These are phyloP conservation scores for Odontocerum albicorne DNA, from an alignment of 2,888 invertebrate species.

Conservation along the genomic window DNA sequence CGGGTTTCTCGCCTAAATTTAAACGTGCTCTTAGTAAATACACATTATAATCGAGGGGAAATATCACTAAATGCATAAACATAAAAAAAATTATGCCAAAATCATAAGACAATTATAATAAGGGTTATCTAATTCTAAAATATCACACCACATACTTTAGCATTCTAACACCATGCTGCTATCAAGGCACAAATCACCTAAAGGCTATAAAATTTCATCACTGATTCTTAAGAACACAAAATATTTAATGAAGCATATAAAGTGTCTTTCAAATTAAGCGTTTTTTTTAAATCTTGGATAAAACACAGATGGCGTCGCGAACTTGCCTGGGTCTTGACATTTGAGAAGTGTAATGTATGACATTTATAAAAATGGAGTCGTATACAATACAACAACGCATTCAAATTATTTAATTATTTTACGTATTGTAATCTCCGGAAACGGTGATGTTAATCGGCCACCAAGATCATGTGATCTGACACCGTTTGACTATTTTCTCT, in stretches of 20 bases:
- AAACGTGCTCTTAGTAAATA: conserved; percentile 19
- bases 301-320: too few species aligned
- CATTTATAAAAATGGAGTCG: too few species aligned
- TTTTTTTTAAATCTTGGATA: too few species aligned
- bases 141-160: conserved; percentile 22
- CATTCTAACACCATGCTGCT: conserved; percentile 11
- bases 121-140: conserved; percentile 32
- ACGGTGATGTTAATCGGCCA: too few species aligned
- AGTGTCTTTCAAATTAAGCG: too few species aligned
- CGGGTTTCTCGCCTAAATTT: conserved; percentile 32
- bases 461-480: too few species aligned
- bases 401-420: too few species aligned
- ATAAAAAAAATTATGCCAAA: conserved; percentile 36
- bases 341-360: too few species aligned
- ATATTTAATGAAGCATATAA: conserved; percentile 5
- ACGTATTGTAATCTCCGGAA: too few species aligned
- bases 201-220: not conserved
- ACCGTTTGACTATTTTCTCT: too few species aligned
- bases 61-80: conserved; percentile 12
- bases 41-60: conserved; percentile 13
- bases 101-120: conserved; percentile 38
- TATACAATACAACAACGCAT: too few species aligned
- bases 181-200: conserved; percentile 33
- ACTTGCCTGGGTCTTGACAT: too few species aligned
- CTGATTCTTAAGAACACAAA: not conserved